Base-by-base conservation (phyloP, 64 coral and sea anemone genomes). In the Trachythela sp. region DNA sequence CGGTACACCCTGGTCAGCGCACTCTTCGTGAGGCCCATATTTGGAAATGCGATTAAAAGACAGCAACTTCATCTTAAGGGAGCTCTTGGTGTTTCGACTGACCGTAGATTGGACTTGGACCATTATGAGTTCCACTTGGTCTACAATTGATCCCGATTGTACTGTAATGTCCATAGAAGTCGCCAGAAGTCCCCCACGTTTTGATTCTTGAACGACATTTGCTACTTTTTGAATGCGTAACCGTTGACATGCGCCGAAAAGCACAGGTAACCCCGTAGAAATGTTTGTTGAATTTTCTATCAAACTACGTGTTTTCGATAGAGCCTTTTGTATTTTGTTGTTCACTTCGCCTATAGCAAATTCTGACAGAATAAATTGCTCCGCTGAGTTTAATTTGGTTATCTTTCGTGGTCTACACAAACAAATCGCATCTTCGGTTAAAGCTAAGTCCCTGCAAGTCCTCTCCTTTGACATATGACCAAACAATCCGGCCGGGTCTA, bases 1-100 rank as follows among this genome's bases (percentile, higher is more conserved):
- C 39, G 90, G 71, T 33, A 94, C 72, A 22, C 89, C 89, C 15
- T 84, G 56, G 52, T 94, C 92, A 48, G 89, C 85, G 43, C 92
- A 94, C 58, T 45, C 52, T 22, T 41, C 20, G 58, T 94, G 90
- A 38, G 38, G 35, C 7, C 92, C 92, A 75, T 87, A 94, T 70
- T 77, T n/a, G 18, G 88, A 83, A 14, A 90, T 20, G 43, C 92
- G 86, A 22, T 90, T 84, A 85, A 48, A 94, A 24, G 90, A 72
- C 35, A 67, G 24, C 24, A 94, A 84, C 51, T 90, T 64, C 56
- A 64, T 64, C 56, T 64, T 64, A 45, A 45, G 42, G 42, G 4
- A 11, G 56, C 56, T 9, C 3, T 64, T 10, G 56, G 54, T 22
- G 15, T n/a, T 14, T 26, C 56, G 56, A 7, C 56, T 27, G 26